These are phyloP conservation scores for Lepilemur ruficaudatus DNA, from an alignment of 2,797 vertebrate genomes.

Conservation along the genomic window DNA sequence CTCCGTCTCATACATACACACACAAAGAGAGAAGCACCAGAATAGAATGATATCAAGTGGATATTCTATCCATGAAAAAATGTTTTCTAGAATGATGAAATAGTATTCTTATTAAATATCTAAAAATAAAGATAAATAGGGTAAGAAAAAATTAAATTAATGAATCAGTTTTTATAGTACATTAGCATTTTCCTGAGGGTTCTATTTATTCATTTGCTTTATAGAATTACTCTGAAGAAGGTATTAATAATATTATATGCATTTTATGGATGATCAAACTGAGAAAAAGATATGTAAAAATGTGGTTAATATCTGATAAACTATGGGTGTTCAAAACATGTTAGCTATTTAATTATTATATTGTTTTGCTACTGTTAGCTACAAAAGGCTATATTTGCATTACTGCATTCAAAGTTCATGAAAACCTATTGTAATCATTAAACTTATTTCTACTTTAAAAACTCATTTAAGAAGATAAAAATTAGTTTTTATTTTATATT, in stretches of 20 bases:
- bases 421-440: background rate
- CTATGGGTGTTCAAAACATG: background rate
- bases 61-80: background rate
- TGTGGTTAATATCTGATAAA: background rate
- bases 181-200: background rate
- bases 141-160: background rate
- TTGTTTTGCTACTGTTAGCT: background rate
- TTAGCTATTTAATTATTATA: background rate
- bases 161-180: background rate
- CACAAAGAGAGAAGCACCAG: background rate
- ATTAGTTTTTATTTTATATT: background rate
- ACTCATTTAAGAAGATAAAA: background rate
- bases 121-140: conserved; percentile 10
- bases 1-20: background rate
- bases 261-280: background rate
- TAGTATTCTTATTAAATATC: background rate
- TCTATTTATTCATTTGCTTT: background rate
- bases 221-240: background rate
- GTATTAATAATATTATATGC: background rate
- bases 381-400: background rate
- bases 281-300: background rate
- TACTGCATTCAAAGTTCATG: background rate
- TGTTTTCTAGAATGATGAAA: background rate
- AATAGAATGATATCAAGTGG: background rate
- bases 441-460: conserved; percentile 26